Conservation (phyloP, 2,888 invertebrate species). For the Macaria notata region DNA sequence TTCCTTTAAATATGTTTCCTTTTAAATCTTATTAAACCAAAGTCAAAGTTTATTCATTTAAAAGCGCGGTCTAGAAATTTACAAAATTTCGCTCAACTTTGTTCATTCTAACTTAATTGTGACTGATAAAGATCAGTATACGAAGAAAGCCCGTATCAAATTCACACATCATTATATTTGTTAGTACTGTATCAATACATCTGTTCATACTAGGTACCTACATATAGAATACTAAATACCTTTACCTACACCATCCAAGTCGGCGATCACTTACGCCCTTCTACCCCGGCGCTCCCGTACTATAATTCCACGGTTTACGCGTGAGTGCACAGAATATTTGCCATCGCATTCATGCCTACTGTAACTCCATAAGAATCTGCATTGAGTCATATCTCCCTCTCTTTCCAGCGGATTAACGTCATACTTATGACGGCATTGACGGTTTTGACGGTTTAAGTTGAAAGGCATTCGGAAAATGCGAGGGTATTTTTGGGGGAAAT, state of each 20-base stretch:
- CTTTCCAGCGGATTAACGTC: constrained; percentile 72
- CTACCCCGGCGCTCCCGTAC: constrained; percentile 49
- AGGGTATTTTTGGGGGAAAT: constrained; percentile 40
- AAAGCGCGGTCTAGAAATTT: no score
- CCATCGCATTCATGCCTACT: constrained; percentile 69
- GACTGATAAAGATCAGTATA: no score
- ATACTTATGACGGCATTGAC: constrained; percentile 71
- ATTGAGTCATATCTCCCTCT: constrained; percentile 60
- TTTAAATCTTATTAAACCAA: no score
- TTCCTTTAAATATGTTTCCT: no score
- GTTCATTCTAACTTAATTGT: no score
- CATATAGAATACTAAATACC: no score
- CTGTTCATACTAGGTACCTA: no score
- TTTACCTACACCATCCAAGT: neutral
- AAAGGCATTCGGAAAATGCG: constrained; percentile 57
- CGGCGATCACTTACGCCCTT: constrained; percentile 58
- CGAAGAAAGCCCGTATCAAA: no score
- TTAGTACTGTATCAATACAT: no score
- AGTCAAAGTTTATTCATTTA: no score
- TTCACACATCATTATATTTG: no score
- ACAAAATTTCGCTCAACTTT: no score
- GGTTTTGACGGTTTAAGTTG: constrained; percentile 65
- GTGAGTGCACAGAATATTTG: constrained; percentile 77
- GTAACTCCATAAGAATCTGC: constrained; percentile 58
- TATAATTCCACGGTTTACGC: constrained; percentile 76